These are phyloP conservation scores for Drosophila emarginata DNA, from an alignment of 2,888 invertebrate species.

Conservation along the genomic window DNA sequence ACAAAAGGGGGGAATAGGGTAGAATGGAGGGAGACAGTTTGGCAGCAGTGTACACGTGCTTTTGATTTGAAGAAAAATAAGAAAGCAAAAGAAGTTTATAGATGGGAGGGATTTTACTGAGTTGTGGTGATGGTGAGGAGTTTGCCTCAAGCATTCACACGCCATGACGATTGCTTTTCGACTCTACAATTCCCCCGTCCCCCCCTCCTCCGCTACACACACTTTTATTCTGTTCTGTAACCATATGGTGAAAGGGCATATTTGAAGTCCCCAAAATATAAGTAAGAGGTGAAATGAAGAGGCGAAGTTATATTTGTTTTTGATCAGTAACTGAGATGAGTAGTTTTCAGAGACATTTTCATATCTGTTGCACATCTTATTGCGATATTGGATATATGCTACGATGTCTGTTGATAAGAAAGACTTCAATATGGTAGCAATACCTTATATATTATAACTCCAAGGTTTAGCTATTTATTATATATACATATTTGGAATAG, in stretches of 20 bases:
- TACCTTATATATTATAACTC: too few species aligned
- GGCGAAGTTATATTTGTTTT: background rate
- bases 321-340: background rate
- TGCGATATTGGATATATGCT: too few species aligned
- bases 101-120: constrained; percentile 6
- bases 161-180: constrained; percentile 74
- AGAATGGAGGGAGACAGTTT: background rate
- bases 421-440: too few species aligned
- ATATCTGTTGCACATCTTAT: too few species aligned
- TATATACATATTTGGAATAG: too few species aligned
- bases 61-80: constrained; percentile 61
- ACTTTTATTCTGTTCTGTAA: constrained; percentile 15
- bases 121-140: constrained; percentile 25
- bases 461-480: too few species aligned
- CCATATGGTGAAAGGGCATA: background rate
- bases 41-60: constrained; percentile 63
- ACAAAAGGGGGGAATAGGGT: background rate
- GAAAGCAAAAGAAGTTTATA: constrained; percentile 26
- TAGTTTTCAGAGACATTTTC: background rate
- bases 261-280: background rate
- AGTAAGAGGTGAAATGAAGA: background rate
- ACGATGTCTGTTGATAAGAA: too few species aligned
- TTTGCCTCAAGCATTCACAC: constrained; percentile 75
- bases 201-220: background rate
- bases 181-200: constrained; percentile 41